Base-by-base conservation (phyloP, 1,140 invertebrate genomes). In the Meteorus sp. region DNA sequence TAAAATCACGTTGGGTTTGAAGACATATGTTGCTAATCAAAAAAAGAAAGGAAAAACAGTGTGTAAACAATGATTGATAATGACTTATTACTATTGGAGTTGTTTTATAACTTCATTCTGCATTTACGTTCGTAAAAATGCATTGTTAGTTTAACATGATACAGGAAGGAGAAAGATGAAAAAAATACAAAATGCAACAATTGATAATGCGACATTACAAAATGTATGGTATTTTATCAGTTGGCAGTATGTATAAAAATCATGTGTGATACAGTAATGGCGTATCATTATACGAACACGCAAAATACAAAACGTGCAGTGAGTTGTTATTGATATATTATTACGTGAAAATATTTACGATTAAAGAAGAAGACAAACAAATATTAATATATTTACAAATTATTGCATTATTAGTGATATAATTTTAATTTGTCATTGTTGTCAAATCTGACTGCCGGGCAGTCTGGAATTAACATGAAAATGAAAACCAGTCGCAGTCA, bases 291-390 rank as follows among this genome's bases (percentile, higher is more conserved):
- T 68, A 62, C 63, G 68, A 66, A 48, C 61, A 68, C 48, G 63
- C 63, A 60, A 66, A 63, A 35, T 48, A 56, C 48, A 48, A 35
- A 45, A 56, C 29, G 51, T 39, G 22, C 48, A 63, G 68, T 67
- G 67, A 68, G 65, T 77, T 78, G 71, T 77, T 77, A 77, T 74
- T 74, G 70, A 73, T 75, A 71, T 66, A 76, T 74, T 74, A 77
- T 71, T 74, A 73, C 71, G 74, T 70, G 64, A 71, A 59, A 72
- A 74, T 76, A 77, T 78, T 76, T 74, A 77, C 70, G 66, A 71
- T 65, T 74, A 70, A 74, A 50, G n/a, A n/a, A n/a, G n/a, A n/a
- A n/a, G n/a, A n/a, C n/a, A n/a, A n/a, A n/a, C n/a, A n/a, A 39
- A 70, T 75, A 76, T 75, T 74, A 75, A 73, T 73, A 77, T 76